Conservation (phyloP, 2,888 invertebrate species). For the Drosophila vallismaia region DNA sequence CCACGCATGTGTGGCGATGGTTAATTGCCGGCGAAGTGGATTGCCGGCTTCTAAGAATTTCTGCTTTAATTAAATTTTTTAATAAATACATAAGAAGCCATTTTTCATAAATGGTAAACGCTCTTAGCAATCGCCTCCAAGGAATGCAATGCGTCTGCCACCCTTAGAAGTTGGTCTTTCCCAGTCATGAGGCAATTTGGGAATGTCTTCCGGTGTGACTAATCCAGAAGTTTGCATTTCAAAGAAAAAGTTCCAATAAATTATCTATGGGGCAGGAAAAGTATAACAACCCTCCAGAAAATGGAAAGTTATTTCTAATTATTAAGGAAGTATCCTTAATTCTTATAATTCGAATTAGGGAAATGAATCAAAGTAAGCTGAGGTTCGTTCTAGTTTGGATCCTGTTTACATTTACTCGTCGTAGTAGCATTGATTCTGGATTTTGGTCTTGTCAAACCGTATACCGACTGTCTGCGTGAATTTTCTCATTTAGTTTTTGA, state of each 20-base stretch:
- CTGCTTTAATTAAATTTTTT: slow-evolving; percentile 66
- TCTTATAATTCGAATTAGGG: no score
- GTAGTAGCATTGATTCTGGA: slow-evolving; percentile 12
- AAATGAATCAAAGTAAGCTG: no score
- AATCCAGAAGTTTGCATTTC: slow-evolving; percentile 44
- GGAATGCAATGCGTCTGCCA: slow-evolving; percentile 11
- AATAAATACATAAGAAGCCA: slow-evolving; percentile 33
- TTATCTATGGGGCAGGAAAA: slow-evolving; percentile 14
- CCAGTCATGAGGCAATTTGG: slow-evolving; percentile 44
- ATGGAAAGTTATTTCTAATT: not conserved
- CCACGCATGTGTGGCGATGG: slow-evolving; percentile 44
- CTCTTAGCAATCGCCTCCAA: slow-evolving; percentile 20
- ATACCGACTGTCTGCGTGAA: not conserved
- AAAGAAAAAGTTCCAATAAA: slow-evolving; percentile 41
- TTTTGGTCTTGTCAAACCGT: slow-evolving; percentile 12
- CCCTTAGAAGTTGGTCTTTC: slow-evolving; percentile 11
- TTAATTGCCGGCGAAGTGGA: slow-evolving; percentile 64
- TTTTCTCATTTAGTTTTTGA: slow-evolving; percentile 67
- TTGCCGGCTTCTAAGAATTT: slow-evolving; percentile 55
- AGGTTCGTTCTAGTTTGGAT: no score
- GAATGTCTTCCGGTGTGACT: slow-evolving; percentile 59
- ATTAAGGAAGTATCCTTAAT: not conserved
- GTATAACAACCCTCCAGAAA: not conserved
- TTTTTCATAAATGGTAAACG: slow-evolving; percentile 47
- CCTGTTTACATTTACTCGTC: not conserved